Base-by-base conservation (phyloP, 2,113 vertebrate species). In the Lycaon pictus region DNA sequence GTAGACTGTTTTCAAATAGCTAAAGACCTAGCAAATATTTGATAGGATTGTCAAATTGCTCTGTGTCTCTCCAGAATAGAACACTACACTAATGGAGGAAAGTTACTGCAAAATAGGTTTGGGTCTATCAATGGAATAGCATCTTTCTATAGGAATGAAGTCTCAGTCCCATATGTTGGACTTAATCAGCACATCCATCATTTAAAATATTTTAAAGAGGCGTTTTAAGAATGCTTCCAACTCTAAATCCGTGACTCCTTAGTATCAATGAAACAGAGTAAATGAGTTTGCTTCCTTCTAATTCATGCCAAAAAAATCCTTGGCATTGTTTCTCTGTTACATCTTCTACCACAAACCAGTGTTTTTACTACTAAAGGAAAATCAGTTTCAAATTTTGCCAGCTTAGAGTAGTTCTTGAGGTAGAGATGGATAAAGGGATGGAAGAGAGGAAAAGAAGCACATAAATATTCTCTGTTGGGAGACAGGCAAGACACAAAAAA, bases 131-230 rank as follows among this genome's bases (percentile, higher is more conserved):
- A 48, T 53, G 23, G 3, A 37, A 65, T 17, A 81, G 6, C 3
- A 32, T 53, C 32, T 84, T 77, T 83, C 32, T 37, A 56, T 7
- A 17, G 32, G 32, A 87, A 86, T 55, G 37, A 79, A 4, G 19
- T 93, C 17, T 12, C 53, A 4, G 19, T 93, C 20, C 12, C 58
- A 88, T 90, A 77, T 1, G 19, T 10, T 43, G 11, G 17, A 67
- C 32, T 77, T 84, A 88, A 37, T n/a, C 51, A 84, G 51, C 22
- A 84, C 25, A 94, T 32, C 3, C 1, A 11, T 19, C 7, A 37
- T 56, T 92, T 51, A 77, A 69, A 89, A 74, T 92, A 89, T 81
- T 58, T 94, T 81, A 15, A 92, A 88, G 32, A 53, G 7, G 32
- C 35, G 2, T 76, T 91, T 95, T 74, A 67, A 87, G 6, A 83